Evolutionary conservation across 2,888 invertebrate species (phyloP).

Genomic region (Actias luna): DNA sequence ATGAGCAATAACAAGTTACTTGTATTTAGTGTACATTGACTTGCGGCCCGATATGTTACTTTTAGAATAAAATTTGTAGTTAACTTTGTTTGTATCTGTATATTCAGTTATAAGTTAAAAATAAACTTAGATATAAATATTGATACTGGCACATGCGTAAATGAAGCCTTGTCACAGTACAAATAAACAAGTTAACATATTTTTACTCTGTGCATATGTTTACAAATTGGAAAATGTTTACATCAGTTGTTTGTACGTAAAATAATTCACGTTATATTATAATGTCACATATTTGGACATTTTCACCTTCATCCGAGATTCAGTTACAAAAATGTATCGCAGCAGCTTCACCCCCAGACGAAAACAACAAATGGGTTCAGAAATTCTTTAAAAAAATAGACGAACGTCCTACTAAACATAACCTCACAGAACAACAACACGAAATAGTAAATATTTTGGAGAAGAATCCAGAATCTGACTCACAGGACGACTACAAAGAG

Average conservation of each 20-base stretch:
- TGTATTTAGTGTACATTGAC: too few relatives aligned
- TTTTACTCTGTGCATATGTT: neutral
- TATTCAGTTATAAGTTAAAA: too few relatives aligned
- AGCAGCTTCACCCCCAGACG: slow-evolving; percentile 33
- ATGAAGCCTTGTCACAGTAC: neutral
- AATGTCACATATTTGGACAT: slow-evolving; percentile 51
- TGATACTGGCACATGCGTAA: neutral
- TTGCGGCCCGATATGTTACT: too few relatives aligned
- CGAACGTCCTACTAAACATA: slow-evolving; percentile 17
- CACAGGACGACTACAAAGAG: slow-evolving; percentile 28
- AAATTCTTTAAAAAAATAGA: slow-evolving; percentile 37
- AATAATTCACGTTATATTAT: neutral
- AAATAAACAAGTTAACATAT: neutral
- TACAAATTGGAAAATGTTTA: neutral
- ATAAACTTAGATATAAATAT: too few relatives aligned
- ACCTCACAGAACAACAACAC: neutral
- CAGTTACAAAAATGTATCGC: slow-evolving; percentile 38
- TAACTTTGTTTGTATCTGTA: too few relatives aligned
- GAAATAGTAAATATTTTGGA: slow-evolving; percentile 1
- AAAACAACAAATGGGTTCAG: slow-evolving; percentile 46
- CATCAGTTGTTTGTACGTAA: neutral
- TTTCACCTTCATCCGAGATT: slow-evolving; percentile 40
- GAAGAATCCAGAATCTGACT: slow-evolving; percentile 21
- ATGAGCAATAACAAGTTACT: too few relatives aligned
- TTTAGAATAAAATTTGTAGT: too few relatives aligned